Evolutionary conservation across 2,113 vertebrate species (phyloP).

Genomic region (Gambusia holbrooki): DNA sequence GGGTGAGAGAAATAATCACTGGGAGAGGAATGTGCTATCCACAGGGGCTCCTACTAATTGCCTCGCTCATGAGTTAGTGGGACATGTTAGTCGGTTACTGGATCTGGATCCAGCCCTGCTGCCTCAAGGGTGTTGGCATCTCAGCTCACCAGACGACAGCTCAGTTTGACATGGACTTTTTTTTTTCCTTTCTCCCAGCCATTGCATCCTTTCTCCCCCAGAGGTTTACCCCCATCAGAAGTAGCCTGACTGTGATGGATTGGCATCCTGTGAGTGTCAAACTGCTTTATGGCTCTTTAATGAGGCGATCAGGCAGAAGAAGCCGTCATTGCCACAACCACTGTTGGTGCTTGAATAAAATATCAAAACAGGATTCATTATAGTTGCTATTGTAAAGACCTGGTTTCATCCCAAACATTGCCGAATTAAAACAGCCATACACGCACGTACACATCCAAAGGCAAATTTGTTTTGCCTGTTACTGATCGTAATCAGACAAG

Average conservation of each 20-base stretch:
- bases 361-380: constrained; percentile 73
- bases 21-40: constrained; percentile 70
- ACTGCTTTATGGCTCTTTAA: constrained; percentile 79
- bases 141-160: constrained; percentile 73
- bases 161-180: constrained; percentile 68
- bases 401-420: neutral
- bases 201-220: constrained; percentile 62
- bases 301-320: constrained; percentile 72
- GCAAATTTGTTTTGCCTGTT: too few relatives aligned
- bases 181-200: constrained; percentile 41
- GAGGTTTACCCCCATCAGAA: constrained; percentile 67
- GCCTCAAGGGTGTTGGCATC: constrained; percentile 77
- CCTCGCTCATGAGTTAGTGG: constrained; percentile 73
- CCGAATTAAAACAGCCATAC: constrained; percentile 7
- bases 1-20: constrained; percentile 60
- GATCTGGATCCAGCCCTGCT: constrained; percentile 69
- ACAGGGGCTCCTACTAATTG: constrained; percentile 80
- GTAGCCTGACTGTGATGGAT: constrained; percentile 78
- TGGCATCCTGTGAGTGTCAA: constrained; percentile 79
- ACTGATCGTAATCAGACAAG: too few relatives aligned
- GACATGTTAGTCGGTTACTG: constrained; percentile 70
- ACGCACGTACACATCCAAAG: neutral
- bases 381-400: constrained; percentile 31
- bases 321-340: constrained; percentile 37
- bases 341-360: constrained; percentile 59